Evolutionary conservation across 2,113 vertebrate genomes (phyloP), one percentile per base, ranked within the genome.

Genomic region (Crotalus tigris): DNA sequence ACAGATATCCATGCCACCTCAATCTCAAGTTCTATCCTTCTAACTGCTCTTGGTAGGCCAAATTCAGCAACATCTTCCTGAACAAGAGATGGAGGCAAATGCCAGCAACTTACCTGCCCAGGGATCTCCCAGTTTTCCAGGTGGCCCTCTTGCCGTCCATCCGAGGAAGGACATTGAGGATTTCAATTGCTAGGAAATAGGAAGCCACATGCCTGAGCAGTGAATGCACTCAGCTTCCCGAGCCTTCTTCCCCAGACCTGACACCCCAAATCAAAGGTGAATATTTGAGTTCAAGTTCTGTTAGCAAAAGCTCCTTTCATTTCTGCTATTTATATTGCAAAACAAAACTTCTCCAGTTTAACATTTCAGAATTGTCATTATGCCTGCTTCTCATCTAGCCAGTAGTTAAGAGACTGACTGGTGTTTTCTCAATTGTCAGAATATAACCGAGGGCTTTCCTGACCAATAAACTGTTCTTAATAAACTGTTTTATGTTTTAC

Each of bases 121-220:
- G 90, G 15, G 93, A 59, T 94, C 81, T 17, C 29, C 61, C 95
- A 23, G 93, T 93, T 94, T 26, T 49, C 92, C 87, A 24, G 24
- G 44, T 92, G 23, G 93, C 95, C 49, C 93, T 93, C 93, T 92
- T 96, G 90, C 95, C 93, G 13, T 93, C 17, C 9, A 53, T 85
- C 85, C 95, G 95, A 21, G 95, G 94, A 4, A 95, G 90, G 21
- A 88, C 44, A 81, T 98, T 98, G 86, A 98, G 88, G 46, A 98
- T 92, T 54, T 98, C 97, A n/a, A 98, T 97, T 46, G 96, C 97
- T 97, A 13, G 24, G 26, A 12, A 81, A n/a, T 33, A 39, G 49
- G 12, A 91, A 94, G 2, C 64, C 15, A 46, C 4, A 5, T 33
- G 24, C 26, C 10, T 89, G 44, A 85, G 19, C 8, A 51, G 3